Conservation (phyloP, 2,113 vertebrate genomes). For the Leiothrix lutea region DNA sequence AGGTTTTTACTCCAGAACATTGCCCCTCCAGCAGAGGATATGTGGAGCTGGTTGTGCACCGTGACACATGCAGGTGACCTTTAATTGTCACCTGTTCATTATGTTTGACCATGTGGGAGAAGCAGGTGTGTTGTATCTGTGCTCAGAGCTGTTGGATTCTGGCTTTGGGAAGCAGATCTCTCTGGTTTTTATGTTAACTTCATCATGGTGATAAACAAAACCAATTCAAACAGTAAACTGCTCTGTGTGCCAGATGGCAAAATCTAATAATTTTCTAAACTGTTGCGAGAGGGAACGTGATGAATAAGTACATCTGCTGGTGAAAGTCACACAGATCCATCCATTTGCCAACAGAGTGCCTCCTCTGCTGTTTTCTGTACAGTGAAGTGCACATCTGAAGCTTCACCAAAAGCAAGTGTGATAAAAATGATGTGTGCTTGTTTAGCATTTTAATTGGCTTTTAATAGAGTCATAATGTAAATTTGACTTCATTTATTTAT, state of each 20-base stretch:
- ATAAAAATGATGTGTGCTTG: neutral
- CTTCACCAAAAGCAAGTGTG: neutral
- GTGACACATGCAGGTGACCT: neutral
- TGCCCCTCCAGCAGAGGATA: neutral
- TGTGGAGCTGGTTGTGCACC: neutral
- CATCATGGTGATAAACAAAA: conserved; percentile 42
- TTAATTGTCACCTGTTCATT: neutral
- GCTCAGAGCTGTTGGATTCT: neutral
- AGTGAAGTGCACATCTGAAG: conserved; percentile 38
- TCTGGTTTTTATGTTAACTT: conserved; percentile 7
- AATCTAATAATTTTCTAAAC: conserved; percentile 59
- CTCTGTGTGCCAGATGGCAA: conserved; percentile 51
- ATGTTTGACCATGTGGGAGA: neutral
- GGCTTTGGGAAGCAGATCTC: neutral
- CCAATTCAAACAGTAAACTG: conserved; percentile 40
- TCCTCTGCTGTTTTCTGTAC: conserved; percentile 10
- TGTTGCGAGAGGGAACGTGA: conserved; percentile 43
- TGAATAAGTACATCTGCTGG: conserved; percentile 61
- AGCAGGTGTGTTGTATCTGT: neutral
- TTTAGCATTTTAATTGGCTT: conserved; percentile 53
- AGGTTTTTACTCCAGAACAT: neutral
- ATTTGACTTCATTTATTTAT: conserved; percentile 27
- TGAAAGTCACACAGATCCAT: conserved; percentile 28
- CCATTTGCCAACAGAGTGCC: conserved; percentile 26
- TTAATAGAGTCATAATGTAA: conserved; percentile 27